phyloP scores from a whole-genome alignment of 2,888 invertebrate genomes.

The Urechis unicinctus region DNA sequence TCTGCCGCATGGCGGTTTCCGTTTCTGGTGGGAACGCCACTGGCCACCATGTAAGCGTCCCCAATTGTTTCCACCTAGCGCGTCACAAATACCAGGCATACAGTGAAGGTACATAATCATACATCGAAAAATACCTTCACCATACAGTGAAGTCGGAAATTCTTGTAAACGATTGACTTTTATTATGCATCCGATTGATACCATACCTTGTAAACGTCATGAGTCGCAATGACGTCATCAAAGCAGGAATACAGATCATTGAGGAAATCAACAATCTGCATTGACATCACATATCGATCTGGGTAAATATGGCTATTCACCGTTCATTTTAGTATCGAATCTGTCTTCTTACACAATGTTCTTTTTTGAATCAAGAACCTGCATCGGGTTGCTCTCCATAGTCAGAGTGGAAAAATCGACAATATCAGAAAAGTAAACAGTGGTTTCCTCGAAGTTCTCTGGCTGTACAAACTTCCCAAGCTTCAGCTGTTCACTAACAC shows the following conservation, averaged over 20 bases:
- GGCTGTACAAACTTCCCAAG: conserved; percentile 14
- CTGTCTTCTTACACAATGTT: too few species aligned
- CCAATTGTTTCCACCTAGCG: conserved; percentile 46
- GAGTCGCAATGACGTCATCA: conserved; percentile 39
- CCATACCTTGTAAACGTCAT: conserved; percentile 35
- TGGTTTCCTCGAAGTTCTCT: conserved; percentile 35
- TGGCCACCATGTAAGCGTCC: conserved; percentile 45
- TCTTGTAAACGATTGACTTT: neutral
- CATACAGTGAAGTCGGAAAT: too few species aligned
- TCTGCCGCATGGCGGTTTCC: conserved; percentile 39
- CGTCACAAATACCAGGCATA: too few species aligned
- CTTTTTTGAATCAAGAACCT: too few species aligned
- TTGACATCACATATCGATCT: neutral
- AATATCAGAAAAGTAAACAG: conserved; percentile 41
- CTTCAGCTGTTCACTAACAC: conserved; percentile 39
- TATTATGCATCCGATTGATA: too few species aligned
- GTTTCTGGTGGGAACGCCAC: conserved; percentile 40
- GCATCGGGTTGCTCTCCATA: conserved; percentile 30
- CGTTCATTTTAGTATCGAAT: too few species aligned
- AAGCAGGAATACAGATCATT: conserved; percentile 43
- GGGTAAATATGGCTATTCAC: too few species aligned
- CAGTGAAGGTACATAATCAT: neutral
- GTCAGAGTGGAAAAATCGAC: conserved; percentile 34
- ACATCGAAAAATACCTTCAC: neutral
- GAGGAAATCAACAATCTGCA: conserved; percentile 37